Conservation (phyloP, 2,888 invertebrate genomes). For the Acronicta psi region DNA sequence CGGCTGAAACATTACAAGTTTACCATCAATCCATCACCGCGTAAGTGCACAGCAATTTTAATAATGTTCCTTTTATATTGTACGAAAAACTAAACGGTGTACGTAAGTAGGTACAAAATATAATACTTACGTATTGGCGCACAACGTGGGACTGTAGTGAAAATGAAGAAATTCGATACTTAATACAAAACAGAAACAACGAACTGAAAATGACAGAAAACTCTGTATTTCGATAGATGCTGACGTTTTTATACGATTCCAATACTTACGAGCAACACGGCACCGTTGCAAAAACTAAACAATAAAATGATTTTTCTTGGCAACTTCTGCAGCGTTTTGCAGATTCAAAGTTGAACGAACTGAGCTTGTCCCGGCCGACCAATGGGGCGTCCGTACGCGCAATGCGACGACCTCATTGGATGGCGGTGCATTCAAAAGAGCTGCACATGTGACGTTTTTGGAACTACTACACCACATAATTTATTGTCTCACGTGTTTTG, state of each 20-base stretch:
- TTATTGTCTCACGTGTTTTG: slow-evolving; percentile 56
- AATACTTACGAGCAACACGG: slow-evolving; percentile 39
- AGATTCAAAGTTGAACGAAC: slow-evolving; percentile 80
- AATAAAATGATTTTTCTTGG: slow-evolving; percentile 63
- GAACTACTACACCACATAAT: slow-evolving; percentile 52
- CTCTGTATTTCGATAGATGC: slow-evolving; percentile 13
- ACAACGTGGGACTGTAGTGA: slow-evolving; percentile 16
- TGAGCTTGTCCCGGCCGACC: slow-evolving; percentile 62
- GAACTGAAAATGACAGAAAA: slow-evolving; percentile 9
- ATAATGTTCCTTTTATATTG: slow-evolving; percentile 42
- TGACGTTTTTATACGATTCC: slow-evolving; percentile 39
- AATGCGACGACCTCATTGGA: slow-evolving; percentile 83
- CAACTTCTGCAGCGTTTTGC: slow-evolving; percentile 71
- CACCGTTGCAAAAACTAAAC: slow-evolving; percentile 41
- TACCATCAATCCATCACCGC: slow-evolving; percentile 48
- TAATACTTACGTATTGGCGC: slow-evolving; percentile 29
- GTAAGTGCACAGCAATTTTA: slow-evolving; percentile 50
- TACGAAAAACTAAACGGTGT: slow-evolving; percentile 27
- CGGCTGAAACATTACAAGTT: slow-evolving; percentile 46
- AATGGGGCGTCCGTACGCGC: slow-evolving; percentile 74
- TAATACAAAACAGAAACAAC: slow-evolving; percentile 5
- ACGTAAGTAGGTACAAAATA: slow-evolving; percentile 4
- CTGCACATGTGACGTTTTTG: slow-evolving; percentile 59
- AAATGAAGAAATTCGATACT: slow-evolving; percentile 3
- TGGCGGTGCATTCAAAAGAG: slow-evolving; percentile 63